Evolutionary conservation across 2,888 invertebrate genomes (phyloP).

Genomic region (Catocala sponsa): DNA sequence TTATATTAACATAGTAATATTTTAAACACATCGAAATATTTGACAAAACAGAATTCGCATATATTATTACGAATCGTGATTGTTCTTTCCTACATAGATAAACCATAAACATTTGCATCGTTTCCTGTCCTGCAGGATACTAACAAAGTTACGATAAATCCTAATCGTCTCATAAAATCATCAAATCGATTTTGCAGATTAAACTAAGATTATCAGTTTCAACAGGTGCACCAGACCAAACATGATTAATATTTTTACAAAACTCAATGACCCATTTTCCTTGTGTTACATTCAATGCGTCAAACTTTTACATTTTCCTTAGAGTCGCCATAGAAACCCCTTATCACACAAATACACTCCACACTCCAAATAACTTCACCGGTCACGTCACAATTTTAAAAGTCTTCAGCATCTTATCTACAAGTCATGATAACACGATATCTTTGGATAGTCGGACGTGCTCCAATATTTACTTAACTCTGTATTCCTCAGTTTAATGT

Average conservation of each 20-base stretch:
- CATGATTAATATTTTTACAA: neutral
- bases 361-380: conserved; percentile 6
- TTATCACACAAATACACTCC: conserved; percentile 4
- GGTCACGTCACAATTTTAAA: conserved; percentile 13
- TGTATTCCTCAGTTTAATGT: conserved; percentile 22
- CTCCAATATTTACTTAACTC: conserved; percentile 30
- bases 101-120: neutral
- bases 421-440: conserved; percentile 36
- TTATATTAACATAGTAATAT: too few relatives aligned
- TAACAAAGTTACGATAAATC: too few relatives aligned
- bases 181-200: too few relatives aligned
- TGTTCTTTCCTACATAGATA: conserved; percentile 5
- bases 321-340: neutral
- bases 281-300: too few relatives aligned
- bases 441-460: conserved; percentile 29
- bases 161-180: too few relatives aligned
- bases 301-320: too few relatives aligned
- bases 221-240: neutral
- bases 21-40: neutral
- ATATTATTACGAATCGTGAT: conserved; percentile 14
- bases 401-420: conserved; percentile 29
- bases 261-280: neutral
- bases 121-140: conserved; percentile 11
- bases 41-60: conserved; percentile 41
- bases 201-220: neutral